Conservation (phyloP, 2,797 vertebrate genomes). For the Choloepus didactylus region DNA sequence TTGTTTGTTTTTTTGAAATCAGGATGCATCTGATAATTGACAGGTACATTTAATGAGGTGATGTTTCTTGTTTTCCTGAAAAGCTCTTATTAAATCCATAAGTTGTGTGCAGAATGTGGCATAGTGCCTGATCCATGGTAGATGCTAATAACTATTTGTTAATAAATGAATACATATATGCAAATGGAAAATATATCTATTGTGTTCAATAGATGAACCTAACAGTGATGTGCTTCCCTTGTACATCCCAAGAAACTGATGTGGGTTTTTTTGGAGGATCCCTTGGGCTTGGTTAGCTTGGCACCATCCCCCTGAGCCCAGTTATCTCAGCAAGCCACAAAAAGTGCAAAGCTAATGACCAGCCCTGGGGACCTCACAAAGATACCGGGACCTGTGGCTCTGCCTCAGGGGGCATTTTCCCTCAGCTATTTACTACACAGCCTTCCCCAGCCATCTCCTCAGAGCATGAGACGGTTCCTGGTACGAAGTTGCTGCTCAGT, state of each 20-base stretch:
- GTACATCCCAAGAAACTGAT: not conserved
- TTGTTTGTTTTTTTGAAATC: not conserved
- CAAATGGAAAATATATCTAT: not conserved
- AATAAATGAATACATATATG: not conserved
- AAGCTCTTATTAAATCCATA: constrained; percentile 28
- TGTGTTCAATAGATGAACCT: not conserved
- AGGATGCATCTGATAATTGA: not conserved
- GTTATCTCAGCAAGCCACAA: not conserved
- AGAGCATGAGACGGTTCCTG: not conserved
- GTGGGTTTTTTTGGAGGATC: not conserved
- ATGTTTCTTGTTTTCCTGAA: not conserved
- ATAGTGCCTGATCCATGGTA: not conserved
- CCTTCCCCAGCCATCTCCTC: fast-evolving
- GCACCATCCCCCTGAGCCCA: not conserved
- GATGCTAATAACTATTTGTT: not conserved
- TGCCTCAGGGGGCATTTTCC: not conserved
- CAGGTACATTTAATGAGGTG: not conserved
- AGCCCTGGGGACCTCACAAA: not conserved
- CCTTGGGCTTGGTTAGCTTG: not conserved
- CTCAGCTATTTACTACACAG: not conserved
- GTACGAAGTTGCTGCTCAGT: not conserved
- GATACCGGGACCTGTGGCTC: not conserved
- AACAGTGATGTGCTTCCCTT: not conserved
- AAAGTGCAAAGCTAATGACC: not conserved
- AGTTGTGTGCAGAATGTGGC: not conserved